These are phyloP conservation scores for Zosterops hypoxanthus DNA, from an alignment of 2,113 vertebrate genomes.

Conservation along the genomic window DNA sequence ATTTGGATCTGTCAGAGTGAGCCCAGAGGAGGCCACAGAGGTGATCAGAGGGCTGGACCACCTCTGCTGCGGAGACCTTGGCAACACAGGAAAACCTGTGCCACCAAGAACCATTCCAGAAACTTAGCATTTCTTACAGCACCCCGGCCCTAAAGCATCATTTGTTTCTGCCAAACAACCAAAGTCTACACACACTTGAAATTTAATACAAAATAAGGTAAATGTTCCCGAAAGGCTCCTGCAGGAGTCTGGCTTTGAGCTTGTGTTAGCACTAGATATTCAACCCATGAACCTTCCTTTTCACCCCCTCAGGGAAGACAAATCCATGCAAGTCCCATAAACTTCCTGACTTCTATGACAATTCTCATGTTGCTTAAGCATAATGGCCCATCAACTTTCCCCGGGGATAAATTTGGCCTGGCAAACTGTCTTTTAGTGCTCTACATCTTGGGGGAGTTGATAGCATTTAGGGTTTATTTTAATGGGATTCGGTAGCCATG, in stretches of 20 bases:
- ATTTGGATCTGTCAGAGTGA: too few species aligned
- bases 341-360: slow-evolving; percentile 61
- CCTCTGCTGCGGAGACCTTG: neutral
- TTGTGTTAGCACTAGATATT: neutral
- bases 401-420: slow-evolving; percentile 53
- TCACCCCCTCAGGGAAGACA: slow-evolving; percentile 8
- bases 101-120: neutral
- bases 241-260: neutral
- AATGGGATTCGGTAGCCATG: slow-evolving; percentile 54
- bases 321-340: slow-evolving; percentile 47
- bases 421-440: slow-evolving; percentile 36
- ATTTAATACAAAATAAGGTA: neutral
- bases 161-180: neutral
- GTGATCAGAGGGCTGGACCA: neutral
- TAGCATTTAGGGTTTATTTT: slow-evolving; percentile 62
- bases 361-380: slow-evolving; percentile 39
- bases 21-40: neutral
- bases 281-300: neutral
- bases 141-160: neutral
- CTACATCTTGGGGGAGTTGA: slow-evolving; percentile 50
- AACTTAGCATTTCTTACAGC: neutral
- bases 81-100: neutral
- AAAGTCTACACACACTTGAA: neutral
- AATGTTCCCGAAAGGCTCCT: neutral
- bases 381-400: slow-evolving; percentile 60